Evolutionary conservation across 2,113 vertebrate species (phyloP), one percentile per base, ranked within the genome.

Genomic region (Epinephelus fuscoguttatus): DNA sequence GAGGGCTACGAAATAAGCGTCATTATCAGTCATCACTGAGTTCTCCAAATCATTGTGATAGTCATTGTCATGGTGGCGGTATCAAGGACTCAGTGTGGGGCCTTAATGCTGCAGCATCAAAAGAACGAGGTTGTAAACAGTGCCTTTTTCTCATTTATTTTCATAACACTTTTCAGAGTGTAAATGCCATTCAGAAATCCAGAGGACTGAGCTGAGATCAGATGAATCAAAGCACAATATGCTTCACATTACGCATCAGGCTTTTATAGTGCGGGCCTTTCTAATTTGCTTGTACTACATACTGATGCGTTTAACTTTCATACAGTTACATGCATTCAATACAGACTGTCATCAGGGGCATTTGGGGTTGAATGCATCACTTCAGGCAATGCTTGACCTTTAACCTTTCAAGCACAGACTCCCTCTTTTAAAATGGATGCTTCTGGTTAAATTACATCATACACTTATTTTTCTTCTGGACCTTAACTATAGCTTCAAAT

Each of bases 21-120:
- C 62, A 75, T 88, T 83, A 75, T 57, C 59, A 49, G 49, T 70
- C 23, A 83, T 81, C 64, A 71, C 40, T n/a, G 59, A 57, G 5
- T 84, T 79, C 23, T 78, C 52, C 59, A 56, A 77, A 74, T 85
- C 71, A 82, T 71, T 68, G 13, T 80, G 14, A 66, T n/a, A 53
- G n/a, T 69, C 33, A 81, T 42, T 63, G 77, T 78, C 40, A 14
- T 25, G 17, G 67, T 45, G 1, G 6, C 55, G 47, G 37, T 57
- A 53, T 67, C 49, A 87, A 77, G 64, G 47, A 76, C 60, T 62
- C 63, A 50, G 69, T 50, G 40, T 63, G 68, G 73, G 49, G 27
- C 49, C 6, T 69, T 77, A 73, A 37, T 73, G 21, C 15, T 67
- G 33, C 50, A 18, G 15, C 25, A 61, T 75, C 25, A 76, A 66